Evolutionary conservation across 2,797 vertebrate species (phyloP).

Genomic region (Nothura maculosa): DNA sequence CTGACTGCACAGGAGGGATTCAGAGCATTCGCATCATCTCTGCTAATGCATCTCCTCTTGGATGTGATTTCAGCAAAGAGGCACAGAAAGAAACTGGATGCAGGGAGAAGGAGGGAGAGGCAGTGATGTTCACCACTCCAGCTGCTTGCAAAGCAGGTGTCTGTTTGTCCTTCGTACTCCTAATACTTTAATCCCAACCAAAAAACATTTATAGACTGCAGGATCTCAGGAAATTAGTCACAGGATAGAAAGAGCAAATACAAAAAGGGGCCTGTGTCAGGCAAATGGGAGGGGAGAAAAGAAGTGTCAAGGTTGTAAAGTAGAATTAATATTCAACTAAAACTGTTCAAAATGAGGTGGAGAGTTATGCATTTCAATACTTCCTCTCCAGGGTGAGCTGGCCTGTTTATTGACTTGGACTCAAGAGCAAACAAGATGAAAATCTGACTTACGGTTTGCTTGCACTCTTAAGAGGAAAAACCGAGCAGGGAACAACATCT

Average conservation of each 20-base stretch:
- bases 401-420: neutral
- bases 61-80: neutral
- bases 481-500: neutral
- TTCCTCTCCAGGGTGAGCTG: neutral
- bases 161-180: fast-evolving
- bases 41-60: neutral
- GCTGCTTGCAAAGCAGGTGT: neutral
- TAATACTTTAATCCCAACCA: neutral
- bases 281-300: neutral
- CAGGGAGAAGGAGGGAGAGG: neutral
- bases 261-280: neutral
- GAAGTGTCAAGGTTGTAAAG: neutral
- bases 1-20: neutral
- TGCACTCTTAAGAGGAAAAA: neutral
- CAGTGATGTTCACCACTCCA: neutral
- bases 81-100: neutral
- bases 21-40: neutral
- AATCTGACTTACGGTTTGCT: neutral
- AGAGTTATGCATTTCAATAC: neutral
- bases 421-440: neutral
- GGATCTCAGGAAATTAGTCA: neutral
- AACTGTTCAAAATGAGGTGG: neutral
- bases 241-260: neutral
- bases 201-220: neutral
- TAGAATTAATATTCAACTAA: neutral